Conservation (phyloP, 2,797 vertebrate genomes). For the Prionace glauca region DNA sequence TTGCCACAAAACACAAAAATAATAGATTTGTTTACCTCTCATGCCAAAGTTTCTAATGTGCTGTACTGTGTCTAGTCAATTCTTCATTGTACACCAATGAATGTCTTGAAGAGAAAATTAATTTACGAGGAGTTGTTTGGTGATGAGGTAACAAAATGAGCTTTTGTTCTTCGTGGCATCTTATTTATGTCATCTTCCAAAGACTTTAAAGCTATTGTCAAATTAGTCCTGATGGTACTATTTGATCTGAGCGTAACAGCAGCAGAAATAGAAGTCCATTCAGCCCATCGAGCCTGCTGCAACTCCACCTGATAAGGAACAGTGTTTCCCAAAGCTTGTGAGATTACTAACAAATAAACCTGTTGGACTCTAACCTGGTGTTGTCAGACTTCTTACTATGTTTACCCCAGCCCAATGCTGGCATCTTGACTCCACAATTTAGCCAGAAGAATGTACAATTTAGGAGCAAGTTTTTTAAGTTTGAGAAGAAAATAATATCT, state of each 20-base stretch:
- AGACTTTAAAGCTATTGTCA: neutral
- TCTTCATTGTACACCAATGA: neutral
- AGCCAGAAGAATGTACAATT: no score
- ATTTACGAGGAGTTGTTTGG: neutral
- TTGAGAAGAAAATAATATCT: neutral
- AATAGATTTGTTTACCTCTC: constrained; percentile 35
- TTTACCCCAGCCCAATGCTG: no score
- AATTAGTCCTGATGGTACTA: neutral
- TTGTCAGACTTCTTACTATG: no score
- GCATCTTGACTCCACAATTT: no score
- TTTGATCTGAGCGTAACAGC: neutral
- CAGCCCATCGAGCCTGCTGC: no score
- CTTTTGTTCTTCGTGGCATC: neutral
- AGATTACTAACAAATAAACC: no score
- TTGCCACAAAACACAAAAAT: constrained; percentile 33
- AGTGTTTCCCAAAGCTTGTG: no score
- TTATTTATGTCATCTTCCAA: neutral
- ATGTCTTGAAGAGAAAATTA: constrained; percentile 8
- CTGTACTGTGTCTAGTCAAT: neutral
- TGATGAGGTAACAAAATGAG: neutral
- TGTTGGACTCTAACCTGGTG: no score
- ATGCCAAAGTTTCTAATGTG: neutral
- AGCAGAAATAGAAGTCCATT: no score
- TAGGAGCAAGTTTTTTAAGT: neutral
- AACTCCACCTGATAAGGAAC: no score